phyloP scores from a whole-genome alignment of 2,888 invertebrate species.

The Tipula unca region DNA sequence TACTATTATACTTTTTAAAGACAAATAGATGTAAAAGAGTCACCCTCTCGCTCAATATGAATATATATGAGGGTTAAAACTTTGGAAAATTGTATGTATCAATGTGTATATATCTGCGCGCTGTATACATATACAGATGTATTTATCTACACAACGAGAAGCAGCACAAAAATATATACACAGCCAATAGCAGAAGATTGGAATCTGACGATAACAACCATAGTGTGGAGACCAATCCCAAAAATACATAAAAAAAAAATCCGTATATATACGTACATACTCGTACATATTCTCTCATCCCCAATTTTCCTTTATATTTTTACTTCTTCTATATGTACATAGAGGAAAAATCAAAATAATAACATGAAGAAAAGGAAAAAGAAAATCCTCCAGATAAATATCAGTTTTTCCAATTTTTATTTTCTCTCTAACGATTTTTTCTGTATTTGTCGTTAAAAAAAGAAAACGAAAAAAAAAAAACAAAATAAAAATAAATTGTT shows the following conservation, averaged over 20 bases:
- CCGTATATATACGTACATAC: neutral
- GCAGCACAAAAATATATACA: neutral
- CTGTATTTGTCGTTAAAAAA: slow-evolving; percentile 14
- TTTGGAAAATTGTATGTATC: neutral
- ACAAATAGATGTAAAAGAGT: neutral
- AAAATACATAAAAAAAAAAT: slow-evolving; percentile 14
- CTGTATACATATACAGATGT: neutral
- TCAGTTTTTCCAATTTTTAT: slow-evolving; percentile 9
- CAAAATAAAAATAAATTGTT: neutral
- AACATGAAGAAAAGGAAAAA: neutral
- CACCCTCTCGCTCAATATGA: neutral
- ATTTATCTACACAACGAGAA: neutral
- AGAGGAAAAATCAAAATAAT: neutral
- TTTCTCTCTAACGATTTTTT: slow-evolving; percentile 2
- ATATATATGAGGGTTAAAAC: neutral
- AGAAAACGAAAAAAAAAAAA: neutral
- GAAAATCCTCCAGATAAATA: slow-evolving; percentile 8
- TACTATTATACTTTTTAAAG: neutral
- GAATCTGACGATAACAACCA: slow-evolving; percentile 17
- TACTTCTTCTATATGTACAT: neutral
- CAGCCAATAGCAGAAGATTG: slow-evolving; percentile 18
- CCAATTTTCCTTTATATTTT: neutral
- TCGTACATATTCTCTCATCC: neutral
- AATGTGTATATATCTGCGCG: neutral
- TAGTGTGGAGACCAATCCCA: slow-evolving; percentile 18